A percentile compares a stretch with the other conserved stretches of the same genome.
Evolutionary conservation across 2,113 vertebrate species (phyloP).

Genomic region (Chascanopsetta lugubris): DNA sequence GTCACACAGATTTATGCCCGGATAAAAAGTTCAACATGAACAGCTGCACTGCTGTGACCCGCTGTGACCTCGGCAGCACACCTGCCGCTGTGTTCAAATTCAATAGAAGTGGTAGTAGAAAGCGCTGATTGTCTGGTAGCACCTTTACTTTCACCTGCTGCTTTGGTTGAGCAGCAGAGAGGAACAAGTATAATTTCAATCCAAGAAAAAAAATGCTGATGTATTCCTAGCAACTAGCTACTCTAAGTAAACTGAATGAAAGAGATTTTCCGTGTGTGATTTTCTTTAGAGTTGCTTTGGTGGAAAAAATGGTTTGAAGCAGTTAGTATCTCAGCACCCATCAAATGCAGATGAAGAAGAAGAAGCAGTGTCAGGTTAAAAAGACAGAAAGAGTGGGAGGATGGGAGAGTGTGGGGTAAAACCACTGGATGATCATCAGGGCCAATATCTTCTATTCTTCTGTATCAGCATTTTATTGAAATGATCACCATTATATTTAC

Average conservation of each 20-base stretch:
- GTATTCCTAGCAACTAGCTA: background rate
- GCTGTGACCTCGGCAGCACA: background rate
- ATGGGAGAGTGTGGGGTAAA: too few relatives aligned
- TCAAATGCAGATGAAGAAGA: background rate
- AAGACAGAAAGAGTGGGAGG: background rate
- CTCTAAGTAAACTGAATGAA: background rate
- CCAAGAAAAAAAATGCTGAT: too few relatives aligned
- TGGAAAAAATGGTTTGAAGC: background rate
- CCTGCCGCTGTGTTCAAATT: background rate
- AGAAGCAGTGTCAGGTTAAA: background rate
- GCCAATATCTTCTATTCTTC: too few relatives aligned
- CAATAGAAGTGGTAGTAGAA: background rate
- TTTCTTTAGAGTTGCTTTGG: background rate
- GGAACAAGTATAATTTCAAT: constrained; percentile 4
- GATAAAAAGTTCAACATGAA: background rate
- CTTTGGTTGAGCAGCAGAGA: background rate
- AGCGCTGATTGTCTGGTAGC: background rate
- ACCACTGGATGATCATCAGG: too few relatives aligned
- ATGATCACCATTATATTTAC: background rate
- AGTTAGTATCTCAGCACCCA: background rate
- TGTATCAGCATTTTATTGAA: too few relatives aligned
- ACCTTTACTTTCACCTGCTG: background rate
- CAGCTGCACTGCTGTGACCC: background rate
- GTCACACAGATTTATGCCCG: background rate
- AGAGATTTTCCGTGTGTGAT: background rate